Percentiles rank a stretch among this genome's conserved stretches.
Evolutionary conservation across 2,888 invertebrate genomes (phyloP).

Genomic region (Machimus rusticus): DNA sequence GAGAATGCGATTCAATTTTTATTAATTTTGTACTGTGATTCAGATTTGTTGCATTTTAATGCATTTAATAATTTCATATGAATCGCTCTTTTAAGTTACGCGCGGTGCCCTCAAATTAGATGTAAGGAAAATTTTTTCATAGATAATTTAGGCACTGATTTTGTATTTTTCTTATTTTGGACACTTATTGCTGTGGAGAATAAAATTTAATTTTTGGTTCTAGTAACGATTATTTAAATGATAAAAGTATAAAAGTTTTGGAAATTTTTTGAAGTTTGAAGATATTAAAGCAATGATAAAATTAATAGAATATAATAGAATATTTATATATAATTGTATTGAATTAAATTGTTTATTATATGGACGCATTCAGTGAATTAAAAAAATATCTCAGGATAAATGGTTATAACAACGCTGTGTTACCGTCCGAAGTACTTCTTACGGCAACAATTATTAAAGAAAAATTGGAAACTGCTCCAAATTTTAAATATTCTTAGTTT

Average conservation of each 20-base stretch:
- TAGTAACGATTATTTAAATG: background rate
- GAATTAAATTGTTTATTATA: background rate
- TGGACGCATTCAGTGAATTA: background rate
- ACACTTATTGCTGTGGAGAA: background rate
- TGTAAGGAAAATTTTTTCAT: background rate
- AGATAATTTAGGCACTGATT: background rate
- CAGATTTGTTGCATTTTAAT: background rate
- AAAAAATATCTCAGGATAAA: background rate
- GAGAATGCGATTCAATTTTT: too few species aligned
- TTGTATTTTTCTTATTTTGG: background rate
- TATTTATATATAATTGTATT: background rate
- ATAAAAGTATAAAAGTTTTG: background rate
- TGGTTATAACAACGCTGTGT: background rate
- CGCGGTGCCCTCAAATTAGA: background rate
- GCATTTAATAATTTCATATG: background rate
- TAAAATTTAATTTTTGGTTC: background rate
- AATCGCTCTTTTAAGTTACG: background rate
- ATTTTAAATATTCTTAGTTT: conserved; percentile 22
- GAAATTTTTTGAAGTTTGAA: too few species aligned
- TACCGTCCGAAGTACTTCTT: conserved; percentile 13
- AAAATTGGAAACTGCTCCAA: conserved; percentile 25
- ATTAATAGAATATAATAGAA: background rate
- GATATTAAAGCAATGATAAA: background rate
- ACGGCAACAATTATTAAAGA: background rate
- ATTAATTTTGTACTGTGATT: background rate